Percentiles rank a stretch among this genome's conserved stretches.
Conservation (phyloP, 53 echinoderm and acorn worm species). For the Echinarachnius parma region DNA sequence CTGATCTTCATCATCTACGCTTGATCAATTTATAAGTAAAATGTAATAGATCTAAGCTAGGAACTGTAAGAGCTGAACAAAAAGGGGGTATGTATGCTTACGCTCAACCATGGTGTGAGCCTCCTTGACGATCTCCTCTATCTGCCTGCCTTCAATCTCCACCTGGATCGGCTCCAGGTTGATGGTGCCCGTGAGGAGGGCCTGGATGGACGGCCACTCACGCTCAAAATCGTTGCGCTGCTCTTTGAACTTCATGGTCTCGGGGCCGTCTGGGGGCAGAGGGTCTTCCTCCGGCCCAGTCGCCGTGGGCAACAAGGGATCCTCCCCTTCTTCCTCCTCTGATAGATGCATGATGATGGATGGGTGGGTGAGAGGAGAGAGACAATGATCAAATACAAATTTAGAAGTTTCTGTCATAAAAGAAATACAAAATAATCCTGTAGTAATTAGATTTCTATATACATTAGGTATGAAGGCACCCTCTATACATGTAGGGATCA, state of each 20-base stretch:
- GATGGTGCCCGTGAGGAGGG: conserved; percentile 79
- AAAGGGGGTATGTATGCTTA: conserved; percentile 50
- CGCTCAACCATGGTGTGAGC: conserved; percentile 74
- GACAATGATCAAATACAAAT: neutral
- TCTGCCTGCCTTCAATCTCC: conserved; percentile 62
- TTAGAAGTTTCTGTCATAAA: neutral
- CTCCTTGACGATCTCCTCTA: conserved; percentile 72
- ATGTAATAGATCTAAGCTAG: neutral
- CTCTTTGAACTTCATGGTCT: conserved; percentile 86
- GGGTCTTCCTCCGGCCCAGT: conserved; percentile 71
- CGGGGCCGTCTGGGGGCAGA: conserved; percentile 89
- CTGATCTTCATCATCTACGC: neutral
- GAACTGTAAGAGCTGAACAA: neutral
- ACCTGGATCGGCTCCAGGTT: conserved; percentile 80
- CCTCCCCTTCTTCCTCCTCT: conserved; percentile 62
- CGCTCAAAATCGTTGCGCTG: conserved; percentile 79
- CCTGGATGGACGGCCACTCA: conserved; percentile 95
- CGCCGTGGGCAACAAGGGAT: conserved; percentile 31
- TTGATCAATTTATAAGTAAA: too few relatives aligned
- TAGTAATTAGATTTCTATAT: too few relatives aligned
- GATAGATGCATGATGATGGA: too few relatives aligned
- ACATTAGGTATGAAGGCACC: too few relatives aligned
- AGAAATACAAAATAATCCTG: neutral
- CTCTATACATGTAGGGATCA: too few relatives aligned
- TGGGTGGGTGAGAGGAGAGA: too few relatives aligned